A percentile compares a stretch with the other conserved stretches of the same genome.
Conservation (phyloP, 2,888 invertebrate species). For the Macaria notata region DNA sequence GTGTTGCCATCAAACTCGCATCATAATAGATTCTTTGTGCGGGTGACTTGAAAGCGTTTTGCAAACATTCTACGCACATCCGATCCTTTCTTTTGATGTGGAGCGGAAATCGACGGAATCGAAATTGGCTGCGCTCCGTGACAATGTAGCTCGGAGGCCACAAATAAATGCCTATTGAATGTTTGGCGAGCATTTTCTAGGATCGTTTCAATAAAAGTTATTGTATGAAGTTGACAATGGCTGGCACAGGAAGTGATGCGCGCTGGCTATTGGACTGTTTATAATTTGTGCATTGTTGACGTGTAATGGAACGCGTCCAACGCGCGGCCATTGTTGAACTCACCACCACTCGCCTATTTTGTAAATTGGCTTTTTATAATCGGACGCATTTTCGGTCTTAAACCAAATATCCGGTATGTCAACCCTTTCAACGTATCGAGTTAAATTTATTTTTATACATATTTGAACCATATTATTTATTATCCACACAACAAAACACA, state of each 20-base stretch:
- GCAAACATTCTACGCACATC: slow-evolving; percentile 58
- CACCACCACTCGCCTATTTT: slow-evolving; percentile 57
- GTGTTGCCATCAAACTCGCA: slow-evolving; percentile 34
- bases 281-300: slow-evolving; percentile 79
- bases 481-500: too few species aligned
- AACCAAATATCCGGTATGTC: background rate
- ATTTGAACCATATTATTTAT: too few species aligned
- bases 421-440: too few species aligned
- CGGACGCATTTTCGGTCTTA: background rate
- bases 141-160: slow-evolving; percentile 69
- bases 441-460: too few species aligned
- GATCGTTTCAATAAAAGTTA: slow-evolving; percentile 81
- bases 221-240: slow-evolving; percentile 78
- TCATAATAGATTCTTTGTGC: slow-evolving; percentile 45
- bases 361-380: slow-evolving; percentile 69
- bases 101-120: slow-evolving; percentile 73
- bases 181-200: slow-evolving; percentile 67
- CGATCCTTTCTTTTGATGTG: slow-evolving; percentile 61
- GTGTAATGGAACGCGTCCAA: slow-evolving; percentile 68
- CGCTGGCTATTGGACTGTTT: slow-evolving; percentile 76
- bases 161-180: slow-evolving; percentile 69
- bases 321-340: slow-evolving; percentile 54
- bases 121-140: slow-evolving; percentile 61
- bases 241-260: slow-evolving; percentile 77
- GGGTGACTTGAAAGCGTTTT: slow-evolving; percentile 51